These are phyloP conservation scores for Actinia tenebrosa DNA, from an alignment of 64 coral and sea anemone genomes.

Conservation along the genomic window DNA sequence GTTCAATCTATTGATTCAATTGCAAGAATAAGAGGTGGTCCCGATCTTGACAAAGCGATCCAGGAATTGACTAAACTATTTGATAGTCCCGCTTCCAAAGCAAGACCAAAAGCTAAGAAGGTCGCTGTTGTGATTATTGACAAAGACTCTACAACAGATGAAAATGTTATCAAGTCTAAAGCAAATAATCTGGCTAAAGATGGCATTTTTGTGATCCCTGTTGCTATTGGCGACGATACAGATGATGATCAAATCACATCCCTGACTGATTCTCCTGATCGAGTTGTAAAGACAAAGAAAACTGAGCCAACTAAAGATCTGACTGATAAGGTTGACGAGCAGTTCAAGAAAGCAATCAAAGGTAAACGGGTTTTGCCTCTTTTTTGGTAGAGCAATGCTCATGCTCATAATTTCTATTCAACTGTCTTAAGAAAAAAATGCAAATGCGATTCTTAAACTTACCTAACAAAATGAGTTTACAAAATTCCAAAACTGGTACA, in stretches of 20 bases:
- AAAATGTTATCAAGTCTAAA: neutral
- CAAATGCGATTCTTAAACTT: no score
- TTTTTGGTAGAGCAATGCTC: no score
- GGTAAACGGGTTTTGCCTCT: neutral
- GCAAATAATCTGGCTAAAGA: constrained; percentile 33
- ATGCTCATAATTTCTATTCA: no score
- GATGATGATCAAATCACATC: constrained; percentile 28
- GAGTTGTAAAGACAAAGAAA: constrained; percentile 34
- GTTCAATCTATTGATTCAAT: constrained; percentile 31
- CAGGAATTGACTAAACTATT: constrained; percentile 15
- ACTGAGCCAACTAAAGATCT: constrained; percentile 30
- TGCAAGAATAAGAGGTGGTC: constrained; percentile 2
- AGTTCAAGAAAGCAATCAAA: constrained; percentile 33
- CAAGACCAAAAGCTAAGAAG: constrained; percentile 22
- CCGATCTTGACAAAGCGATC: constrained; percentile 55
- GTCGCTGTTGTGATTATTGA: constrained; percentile 37
- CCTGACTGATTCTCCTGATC: constrained; percentile 20
- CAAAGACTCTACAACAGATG: constrained; percentile 18
- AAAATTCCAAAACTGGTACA: no score
- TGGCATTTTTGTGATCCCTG: constrained; percentile 59
- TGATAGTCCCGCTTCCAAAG: constrained; percentile 7
- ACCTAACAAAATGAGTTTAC: no score
- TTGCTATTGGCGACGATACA: constrained; percentile 41
- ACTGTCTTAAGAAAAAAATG: no score
- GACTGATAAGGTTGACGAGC: constrained; percentile 25